Evolutionary conservation across 2,888 invertebrate species (phyloP).

Genomic region (Drosophila phalerata): DNA sequence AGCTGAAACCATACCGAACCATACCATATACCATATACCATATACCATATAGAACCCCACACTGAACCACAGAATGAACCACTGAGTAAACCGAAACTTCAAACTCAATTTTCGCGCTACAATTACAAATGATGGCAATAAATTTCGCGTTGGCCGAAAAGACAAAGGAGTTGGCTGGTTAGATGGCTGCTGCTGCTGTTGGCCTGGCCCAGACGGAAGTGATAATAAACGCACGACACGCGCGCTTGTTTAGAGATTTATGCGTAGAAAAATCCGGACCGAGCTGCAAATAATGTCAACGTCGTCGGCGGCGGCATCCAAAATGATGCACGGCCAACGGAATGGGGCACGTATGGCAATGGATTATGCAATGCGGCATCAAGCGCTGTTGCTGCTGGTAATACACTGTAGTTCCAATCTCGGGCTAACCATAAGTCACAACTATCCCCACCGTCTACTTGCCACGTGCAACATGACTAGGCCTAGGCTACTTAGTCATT

Average conservation of each 20-base stretch:
- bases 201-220: conserved; percentile 65
- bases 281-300: conserved; percentile 75
- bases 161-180: conserved; percentile 68
- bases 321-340: conserved; percentile 73
- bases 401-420: conserved; percentile 48
- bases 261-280: conserved; percentile 70
- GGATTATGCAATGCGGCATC: conserved; percentile 77
- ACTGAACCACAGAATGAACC: conserved; percentile 14
- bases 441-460: conserved; percentile 12
- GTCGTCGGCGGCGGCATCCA: conserved; percentile 48
- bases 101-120: conserved; percentile 80
- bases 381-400: conserved; percentile 41
- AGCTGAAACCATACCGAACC: conserved; percentile 23
- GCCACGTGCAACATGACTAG: conserved; percentile 47
- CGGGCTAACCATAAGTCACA: conserved; percentile 74
- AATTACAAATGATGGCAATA: conserved; percentile 83
- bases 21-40: not conserved
- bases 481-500: conserved; percentile 71
- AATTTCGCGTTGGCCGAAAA: conserved; percentile 68
- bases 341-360: conserved; percentile 38
- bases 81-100: conserved; percentile 58
- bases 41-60: not conserved
- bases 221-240: conserved; percentile 80
- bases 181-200: conserved; percentile 24
- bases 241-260: conserved; percentile 80